Conservation (phyloP, 2,113 vertebrate species). For the Pteronura brasiliensis region DNA sequence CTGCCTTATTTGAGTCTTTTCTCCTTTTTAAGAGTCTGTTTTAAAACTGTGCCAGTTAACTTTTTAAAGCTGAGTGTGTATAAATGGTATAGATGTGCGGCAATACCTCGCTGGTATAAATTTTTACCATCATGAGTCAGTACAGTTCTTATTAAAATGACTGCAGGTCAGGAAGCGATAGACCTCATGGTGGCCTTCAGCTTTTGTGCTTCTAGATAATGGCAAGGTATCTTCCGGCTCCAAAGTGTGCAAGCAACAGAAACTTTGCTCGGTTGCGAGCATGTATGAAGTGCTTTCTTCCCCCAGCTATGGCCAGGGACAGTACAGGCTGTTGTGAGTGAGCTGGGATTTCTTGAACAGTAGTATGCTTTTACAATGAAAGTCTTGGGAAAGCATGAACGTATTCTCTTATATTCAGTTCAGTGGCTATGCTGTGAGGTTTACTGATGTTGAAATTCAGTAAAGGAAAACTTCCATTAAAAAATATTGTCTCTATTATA, state of each 20-base stretch:
- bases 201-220: background rate
- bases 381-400: background rate
- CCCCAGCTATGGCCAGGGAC: too few relatives aligned
- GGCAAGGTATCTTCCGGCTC: background rate
- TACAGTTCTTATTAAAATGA: conserved; percentile 37
- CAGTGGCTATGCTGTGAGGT: background rate
- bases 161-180: background rate
- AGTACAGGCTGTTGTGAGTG: background rate
- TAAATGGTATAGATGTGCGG: background rate
- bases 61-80: background rate
- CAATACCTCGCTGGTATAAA: background rate
- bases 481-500: background rate
- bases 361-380: background rate
- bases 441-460: conserved; percentile 22
- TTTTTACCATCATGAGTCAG: background rate
- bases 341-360: background rate
- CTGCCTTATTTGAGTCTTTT: background rate
- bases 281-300: background rate
- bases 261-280: background rate
- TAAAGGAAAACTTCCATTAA: background rate
- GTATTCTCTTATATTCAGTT: background rate
- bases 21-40: background rate
- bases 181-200: background rate
- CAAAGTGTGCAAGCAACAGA: background rate
- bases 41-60: background rate